phyloP scores from a whole-genome alignment of 2,888 invertebrate species.

The Monoplex corrugatus region DNA sequence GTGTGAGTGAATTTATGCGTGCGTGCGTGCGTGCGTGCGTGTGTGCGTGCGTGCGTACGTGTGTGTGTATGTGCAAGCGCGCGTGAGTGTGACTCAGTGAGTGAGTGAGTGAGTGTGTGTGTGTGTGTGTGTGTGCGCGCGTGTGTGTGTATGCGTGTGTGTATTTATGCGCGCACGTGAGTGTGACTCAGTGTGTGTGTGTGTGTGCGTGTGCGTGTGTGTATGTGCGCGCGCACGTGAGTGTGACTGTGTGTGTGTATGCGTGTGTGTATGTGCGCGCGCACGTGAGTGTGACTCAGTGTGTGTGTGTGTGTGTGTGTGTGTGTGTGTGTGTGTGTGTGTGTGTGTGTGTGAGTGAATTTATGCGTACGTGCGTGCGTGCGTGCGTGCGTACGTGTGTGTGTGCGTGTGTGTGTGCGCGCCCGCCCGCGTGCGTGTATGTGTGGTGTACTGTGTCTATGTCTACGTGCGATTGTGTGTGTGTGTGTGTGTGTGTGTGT shows the following conservation, averaged over 20 bases:
- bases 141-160: constrained; percentile 38
- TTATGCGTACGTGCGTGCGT: constrained; percentile 12
- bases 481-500: too few species aligned
- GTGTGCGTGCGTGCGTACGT: neutral
- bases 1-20: neutral
- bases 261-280: constrained; percentile 21
- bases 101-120: neutral
- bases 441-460: neutral
- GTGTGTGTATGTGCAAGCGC: neutral
- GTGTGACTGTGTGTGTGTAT: constrained; percentile 28
- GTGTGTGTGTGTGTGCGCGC: constrained; percentile 6
- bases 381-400: too few species aligned
- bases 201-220: constrained; percentile 46
- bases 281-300: neutral
- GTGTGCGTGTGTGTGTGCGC: constrained; percentile 30
- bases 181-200: neutral
- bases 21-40: too few species aligned
- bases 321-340: constrained; percentile 22
- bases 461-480: neutral
- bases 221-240: neutral
- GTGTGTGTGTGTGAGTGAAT: constrained; percentile 17
- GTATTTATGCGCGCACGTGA: neutral
- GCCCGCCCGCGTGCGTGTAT: neutral
- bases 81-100: neutral
- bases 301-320: neutral